phyloP scores from a whole-genome alignment of 2,797 vertebrate genomes.

The Peromyscus melanophrys region DNA sequence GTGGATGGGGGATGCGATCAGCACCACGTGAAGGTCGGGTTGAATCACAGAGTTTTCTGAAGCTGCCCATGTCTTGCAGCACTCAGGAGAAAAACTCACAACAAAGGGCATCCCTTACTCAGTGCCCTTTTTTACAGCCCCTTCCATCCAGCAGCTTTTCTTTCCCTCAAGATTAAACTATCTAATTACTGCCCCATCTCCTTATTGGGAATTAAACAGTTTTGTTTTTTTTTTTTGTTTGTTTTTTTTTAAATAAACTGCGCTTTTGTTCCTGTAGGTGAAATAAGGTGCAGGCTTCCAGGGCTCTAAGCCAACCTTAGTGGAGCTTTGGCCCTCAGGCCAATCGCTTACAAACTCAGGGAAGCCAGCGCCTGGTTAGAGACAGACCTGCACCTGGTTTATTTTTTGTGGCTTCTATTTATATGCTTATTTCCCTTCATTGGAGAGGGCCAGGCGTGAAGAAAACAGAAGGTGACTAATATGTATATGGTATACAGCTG shows the following conservation, averaged over 20 bases:
- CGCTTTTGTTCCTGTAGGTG: background rate
- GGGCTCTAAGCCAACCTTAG: background rate
- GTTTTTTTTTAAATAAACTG: background rate
- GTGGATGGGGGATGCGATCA: background rate
- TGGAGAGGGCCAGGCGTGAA: background rate
- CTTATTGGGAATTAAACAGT: background rate
- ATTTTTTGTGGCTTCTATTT: background rate
- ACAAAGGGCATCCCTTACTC: background rate
- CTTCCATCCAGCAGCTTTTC: background rate
- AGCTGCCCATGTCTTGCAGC: too few relatives aligned
- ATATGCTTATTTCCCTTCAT: background rate
- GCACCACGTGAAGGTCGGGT: rapidly evolving
- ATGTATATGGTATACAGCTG: rapidly evolving
- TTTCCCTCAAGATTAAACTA: background rate
- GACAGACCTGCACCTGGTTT: background rate
- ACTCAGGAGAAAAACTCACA: background rate
- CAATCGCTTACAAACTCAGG: too few relatives aligned
- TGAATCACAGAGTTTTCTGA: background rate
- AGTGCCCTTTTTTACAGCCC: background rate
- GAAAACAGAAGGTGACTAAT: background rate
- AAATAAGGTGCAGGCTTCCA: rapidly evolving
- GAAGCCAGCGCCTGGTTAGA: background rate
- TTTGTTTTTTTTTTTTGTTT: too few relatives aligned
- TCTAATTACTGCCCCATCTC: background rate
- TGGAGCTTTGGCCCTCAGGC: background rate